Evolutionary conservation across 2,888 invertebrate species (phyloP).

Genomic region (Sphinx pinastri): DNA sequence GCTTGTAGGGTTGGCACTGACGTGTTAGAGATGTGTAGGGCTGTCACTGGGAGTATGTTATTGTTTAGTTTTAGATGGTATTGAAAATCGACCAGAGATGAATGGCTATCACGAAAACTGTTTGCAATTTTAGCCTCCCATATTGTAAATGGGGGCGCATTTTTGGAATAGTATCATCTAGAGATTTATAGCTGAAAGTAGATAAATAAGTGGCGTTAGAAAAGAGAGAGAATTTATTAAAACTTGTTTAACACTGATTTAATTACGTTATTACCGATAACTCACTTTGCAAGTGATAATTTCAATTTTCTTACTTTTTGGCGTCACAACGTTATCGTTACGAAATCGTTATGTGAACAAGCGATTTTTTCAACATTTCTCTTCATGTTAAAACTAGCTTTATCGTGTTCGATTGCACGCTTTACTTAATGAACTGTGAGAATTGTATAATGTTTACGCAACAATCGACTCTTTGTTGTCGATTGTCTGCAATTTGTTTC

Average conservation of each 20-base stretch:
- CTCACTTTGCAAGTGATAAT: not conserved
- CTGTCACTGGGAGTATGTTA: too few species aligned
- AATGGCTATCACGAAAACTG: too few species aligned
- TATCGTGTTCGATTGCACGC: constrained; percentile 19
- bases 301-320: not conserved
- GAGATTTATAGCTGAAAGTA: too few species aligned
- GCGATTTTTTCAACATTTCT: not conserved
- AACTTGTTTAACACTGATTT: not conserved
- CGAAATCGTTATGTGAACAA: constrained; percentile 1
- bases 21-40: too few species aligned
- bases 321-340: not conserved
- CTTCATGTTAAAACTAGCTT: constrained; percentile 27
- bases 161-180: too few species aligned
- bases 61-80: too few species aligned
- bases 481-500: not conserved
- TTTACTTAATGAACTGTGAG: constrained; percentile 11
- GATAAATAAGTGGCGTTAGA: too few species aligned
- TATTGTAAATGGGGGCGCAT: too few species aligned
- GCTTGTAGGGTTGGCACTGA: too few species aligned
- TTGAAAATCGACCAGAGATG: too few species aligned
- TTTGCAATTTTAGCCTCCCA: too few species aligned
- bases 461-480: not conserved
- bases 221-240: not conserved
- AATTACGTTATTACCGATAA: not conserved
- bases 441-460: constrained; percentile 21